phyloP scores from a whole-genome alignment of 1,140 invertebrate genomes.

The Arctopsyche grandis region DNA sequence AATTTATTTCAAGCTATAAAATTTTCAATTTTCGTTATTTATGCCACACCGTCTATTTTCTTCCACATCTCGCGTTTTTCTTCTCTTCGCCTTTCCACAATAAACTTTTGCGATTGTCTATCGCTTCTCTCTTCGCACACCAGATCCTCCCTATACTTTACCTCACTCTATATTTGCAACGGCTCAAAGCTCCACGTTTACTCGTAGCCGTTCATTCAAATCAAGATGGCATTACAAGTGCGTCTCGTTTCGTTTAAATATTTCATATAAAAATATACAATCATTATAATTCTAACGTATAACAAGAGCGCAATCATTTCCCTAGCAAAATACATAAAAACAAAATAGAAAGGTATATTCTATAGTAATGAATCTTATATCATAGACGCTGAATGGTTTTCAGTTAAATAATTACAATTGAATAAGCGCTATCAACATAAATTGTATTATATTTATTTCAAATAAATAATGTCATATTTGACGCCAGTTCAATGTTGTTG shows the following conservation, averaged over 20 bases:
- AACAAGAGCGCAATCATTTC: background rate
- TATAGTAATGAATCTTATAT: background rate
- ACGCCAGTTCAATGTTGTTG: slow-evolving; percentile 5
- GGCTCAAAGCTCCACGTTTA: background rate
- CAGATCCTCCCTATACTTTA: background rate
- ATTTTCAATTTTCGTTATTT: slow-evolving; percentile 8
- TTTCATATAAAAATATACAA: background rate
- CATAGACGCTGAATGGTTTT: too few relatives aligned
- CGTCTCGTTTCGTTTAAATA: background rate
- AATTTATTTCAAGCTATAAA: background rate
- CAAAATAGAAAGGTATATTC: background rate
- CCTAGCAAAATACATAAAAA: background rate
- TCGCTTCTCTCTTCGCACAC: background rate
- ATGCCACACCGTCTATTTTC: background rate
- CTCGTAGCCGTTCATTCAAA: background rate
- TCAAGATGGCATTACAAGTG: background rate
- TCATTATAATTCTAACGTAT: background rate
- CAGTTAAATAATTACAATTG: too few relatives aligned
- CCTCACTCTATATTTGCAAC: background rate
- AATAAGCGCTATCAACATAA: too few relatives aligned
- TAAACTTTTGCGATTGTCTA: slow-evolving; percentile 18
- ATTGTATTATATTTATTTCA: too few relatives aligned
- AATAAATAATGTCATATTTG: background rate
- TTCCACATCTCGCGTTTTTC: slow-evolving; percentile 9
- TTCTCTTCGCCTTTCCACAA: background rate